phyloP scores from a whole-genome alignment of 2,888 invertebrate species.

The Sesia bembeciformis region DNA sequence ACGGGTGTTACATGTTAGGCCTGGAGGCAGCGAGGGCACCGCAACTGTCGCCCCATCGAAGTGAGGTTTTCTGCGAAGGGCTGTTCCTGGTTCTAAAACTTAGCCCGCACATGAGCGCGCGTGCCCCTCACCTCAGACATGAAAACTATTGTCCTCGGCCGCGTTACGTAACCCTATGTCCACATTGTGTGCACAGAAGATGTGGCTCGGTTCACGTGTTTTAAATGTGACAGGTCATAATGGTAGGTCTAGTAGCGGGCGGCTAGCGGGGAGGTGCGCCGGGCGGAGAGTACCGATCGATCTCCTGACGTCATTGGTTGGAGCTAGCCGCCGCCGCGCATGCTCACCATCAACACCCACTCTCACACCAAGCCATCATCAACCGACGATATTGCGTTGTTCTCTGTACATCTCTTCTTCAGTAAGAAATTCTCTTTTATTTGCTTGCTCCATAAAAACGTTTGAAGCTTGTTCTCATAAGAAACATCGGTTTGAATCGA shows the following conservation, averaged over 20 bases:
- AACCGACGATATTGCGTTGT: no score
- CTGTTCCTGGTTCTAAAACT: slow-evolving; percentile 96
- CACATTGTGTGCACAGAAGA: slow-evolving; percentile 16
- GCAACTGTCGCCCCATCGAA: slow-evolving; percentile 97
- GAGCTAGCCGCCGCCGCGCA: slow-evolving; percentile 18
- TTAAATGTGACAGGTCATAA: slow-evolving; percentile 26
- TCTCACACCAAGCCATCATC: not conserved
- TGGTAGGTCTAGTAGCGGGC: slow-evolving; percentile 2
- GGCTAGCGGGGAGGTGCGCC: slow-evolving; percentile 9
- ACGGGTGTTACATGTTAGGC: slow-evolving; percentile 3
- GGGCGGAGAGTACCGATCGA: slow-evolving; percentile 37
- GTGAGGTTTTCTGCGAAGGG: slow-evolving; percentile 97
- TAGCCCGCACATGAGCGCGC: slow-evolving; percentile 94
- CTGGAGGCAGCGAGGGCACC: slow-evolving; percentile 9
- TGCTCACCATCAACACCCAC: slow-evolving; percentile 19
- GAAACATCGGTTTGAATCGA: no score
- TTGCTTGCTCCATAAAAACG: no score
- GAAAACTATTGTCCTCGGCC: slow-evolving; percentile 16
- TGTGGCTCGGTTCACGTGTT: slow-evolving; percentile 32
- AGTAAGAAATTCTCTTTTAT: no score
- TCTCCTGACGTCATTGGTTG: slow-evolving; percentile 59
- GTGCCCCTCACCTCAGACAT: slow-evolving; percentile 44
- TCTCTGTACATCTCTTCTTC: no score
- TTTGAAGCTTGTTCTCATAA: no score
- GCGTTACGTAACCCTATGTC: slow-evolving; percentile 35